Base-by-base conservation (phyloP, 2,113 vertebrate species). In the Phrynosoma blainvillii region DNA sequence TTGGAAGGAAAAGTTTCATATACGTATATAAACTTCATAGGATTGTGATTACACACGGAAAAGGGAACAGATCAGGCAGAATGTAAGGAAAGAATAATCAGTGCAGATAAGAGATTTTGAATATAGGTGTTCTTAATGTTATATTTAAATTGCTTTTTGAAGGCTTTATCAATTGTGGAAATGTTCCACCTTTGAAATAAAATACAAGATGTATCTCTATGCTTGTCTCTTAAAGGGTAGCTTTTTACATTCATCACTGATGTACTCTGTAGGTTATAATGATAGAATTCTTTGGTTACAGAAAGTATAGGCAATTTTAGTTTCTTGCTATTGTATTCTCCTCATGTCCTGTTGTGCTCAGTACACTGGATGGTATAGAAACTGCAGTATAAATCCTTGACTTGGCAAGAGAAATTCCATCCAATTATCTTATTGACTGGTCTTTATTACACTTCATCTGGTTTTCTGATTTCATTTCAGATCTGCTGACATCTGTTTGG, bases 401-500 rank as follows among this genome's bases (percentile, higher is more conserved):
- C 62, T 87, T 87, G 76, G 65, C 73, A 87, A 23, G 59, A 84
- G 83, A 85, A 92, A 71, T 65, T 83, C 25, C 18, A 13, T 76
- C 71, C 71, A 36, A 20, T 85, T 91, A 65, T 36, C 32, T 77
- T 52, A 25, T 71, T 74, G 36, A 0, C 77, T 73, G 54, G 10
- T 70, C 79, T 89, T 73, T 87, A 12, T 78, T 84, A 9, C 0
- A 1, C 66, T 85, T 87, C n/a, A 42, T 66, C 88, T 85, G 0
- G 13, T 85, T 82, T 86, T 87, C 84, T 54, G 56, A 83, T 91
- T 88, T 89, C 23, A n/a, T 85, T 91, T 92, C 86, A 82, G 83
- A 42, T 90, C 76, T 79, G 25, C 13, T 84, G 78, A 21, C 42
- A 21, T 79, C 18, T 81, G 75, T 59, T 83, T 73, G 91, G 81